Percentiles rank a stretch among this genome's conserved stretches.
These are phyloP conservation scores for Dendrocopos noguchii DNA, from an alignment of 2,113 vertebrate genomes.

Conservation along the genomic window DNA sequence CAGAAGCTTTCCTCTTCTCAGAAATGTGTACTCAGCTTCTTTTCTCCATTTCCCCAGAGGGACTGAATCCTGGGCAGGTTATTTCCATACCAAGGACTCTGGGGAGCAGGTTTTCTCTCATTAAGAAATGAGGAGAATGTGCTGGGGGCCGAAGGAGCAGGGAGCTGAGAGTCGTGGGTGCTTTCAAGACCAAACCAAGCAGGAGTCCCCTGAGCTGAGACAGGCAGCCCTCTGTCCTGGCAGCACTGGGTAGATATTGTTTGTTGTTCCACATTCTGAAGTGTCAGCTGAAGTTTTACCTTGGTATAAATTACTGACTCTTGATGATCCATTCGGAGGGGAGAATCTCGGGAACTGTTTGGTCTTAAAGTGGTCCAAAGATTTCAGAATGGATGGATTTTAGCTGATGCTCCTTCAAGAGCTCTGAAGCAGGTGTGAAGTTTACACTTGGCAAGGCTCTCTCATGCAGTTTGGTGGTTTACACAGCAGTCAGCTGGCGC, in stretches of 20 bases:
- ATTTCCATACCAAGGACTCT: constrained; percentile 60
- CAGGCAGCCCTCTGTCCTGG: constrained; percentile 20
- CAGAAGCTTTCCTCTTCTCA: constrained; percentile 72
- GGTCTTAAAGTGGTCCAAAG: constrained; percentile 69
- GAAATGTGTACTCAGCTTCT: constrained; percentile 51
- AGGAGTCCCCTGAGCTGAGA: constrained; percentile 29
- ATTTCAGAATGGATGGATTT: constrained; percentile 71
- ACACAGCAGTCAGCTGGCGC: constrained; percentile 9
- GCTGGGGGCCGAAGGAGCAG: constrained; percentile 53
- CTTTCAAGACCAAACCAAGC: constrained; percentile 70
- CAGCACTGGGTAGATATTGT: constrained; percentile 66
- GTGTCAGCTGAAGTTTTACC: constrained; percentile 49
- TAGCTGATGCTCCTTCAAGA: constrained; percentile 44
- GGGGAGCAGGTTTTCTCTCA: constrained; percentile 63
- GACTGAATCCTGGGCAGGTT: constrained; percentile 35
- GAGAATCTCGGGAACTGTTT: constrained; percentile 33
- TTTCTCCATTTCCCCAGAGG: not conserved
- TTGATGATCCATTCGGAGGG: constrained; percentile 20
- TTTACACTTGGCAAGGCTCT: constrained; percentile 25
- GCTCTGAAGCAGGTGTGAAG: not conserved
- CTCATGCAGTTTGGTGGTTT: not conserved
- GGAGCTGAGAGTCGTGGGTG: constrained; percentile 62
- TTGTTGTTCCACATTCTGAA: constrained; percentile 75
- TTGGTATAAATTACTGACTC: constrained; percentile 76
- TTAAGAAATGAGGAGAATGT: constrained; percentile 34